Evolutionary conservation across 2,797 vertebrate species (phyloP).

Genomic region (Cyclura pinguis): DNA sequence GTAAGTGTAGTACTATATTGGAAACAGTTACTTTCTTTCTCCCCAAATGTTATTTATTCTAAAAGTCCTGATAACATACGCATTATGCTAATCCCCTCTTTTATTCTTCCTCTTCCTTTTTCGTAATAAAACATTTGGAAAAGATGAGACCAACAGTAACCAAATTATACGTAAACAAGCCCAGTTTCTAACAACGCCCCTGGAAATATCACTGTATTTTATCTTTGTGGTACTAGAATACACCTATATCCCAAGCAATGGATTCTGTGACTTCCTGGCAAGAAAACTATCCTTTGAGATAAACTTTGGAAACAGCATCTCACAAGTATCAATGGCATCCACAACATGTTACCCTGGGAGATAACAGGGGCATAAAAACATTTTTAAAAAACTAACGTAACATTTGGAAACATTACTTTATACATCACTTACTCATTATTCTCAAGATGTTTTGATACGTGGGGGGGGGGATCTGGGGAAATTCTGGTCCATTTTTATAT

Average conservation of each 20-base stretch:
- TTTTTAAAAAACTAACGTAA: neutral
- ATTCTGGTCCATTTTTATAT: neutral
- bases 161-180: neutral
- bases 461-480: neutral
- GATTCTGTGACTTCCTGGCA: neutral
- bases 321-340: neutral
- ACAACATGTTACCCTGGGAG: neutral
- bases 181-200: neutral
- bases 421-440: neutral
- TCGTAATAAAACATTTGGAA: neutral
- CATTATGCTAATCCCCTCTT: neutral
- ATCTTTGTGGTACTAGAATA: neutral
- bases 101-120: neutral
- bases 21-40: neutral
- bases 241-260: neutral
- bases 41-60: neutral
- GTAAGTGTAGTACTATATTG: neutral
- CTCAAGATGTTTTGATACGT: neutral
- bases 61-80: neutral
- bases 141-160: constrained; percentile 37
- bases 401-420: neutral
- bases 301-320: neutral
- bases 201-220: neutral
- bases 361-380: neutral
- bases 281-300: neutral